A percentile compares a stretch with the other conserved stretches of the same genome.
Evolutionary conservation across 2,888 invertebrate species (phyloP).

Genomic region (Callyntrura guangdongensis): DNA sequence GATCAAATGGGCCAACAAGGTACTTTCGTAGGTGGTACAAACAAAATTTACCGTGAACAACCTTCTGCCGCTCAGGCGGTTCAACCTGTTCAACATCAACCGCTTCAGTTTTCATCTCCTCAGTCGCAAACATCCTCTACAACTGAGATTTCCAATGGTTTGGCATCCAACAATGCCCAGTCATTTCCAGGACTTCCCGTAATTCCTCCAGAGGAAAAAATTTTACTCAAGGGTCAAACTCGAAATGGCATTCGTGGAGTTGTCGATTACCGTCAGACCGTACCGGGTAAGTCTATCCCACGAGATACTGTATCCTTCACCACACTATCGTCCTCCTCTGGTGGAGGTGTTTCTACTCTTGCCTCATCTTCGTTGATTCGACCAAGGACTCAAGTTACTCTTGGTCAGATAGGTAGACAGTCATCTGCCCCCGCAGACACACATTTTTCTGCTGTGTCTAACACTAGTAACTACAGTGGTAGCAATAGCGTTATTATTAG

Average conservation of each 20-base stretch:
- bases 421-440: constrained; percentile 72
- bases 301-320: constrained; percentile 71
- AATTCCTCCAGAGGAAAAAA: constrained; percentile 75
- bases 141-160: background rate
- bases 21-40: constrained; percentile 63
- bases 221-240: constrained; percentile 70
- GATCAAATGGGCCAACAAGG: constrained; percentile 65
- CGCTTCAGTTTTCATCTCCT: constrained; percentile 52
- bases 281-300: constrained; percentile 77
- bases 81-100: constrained; percentile 67
- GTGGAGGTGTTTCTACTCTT: constrained; percentile 21
- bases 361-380: constrained; percentile 27
- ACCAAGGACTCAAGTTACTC: constrained; percentile 69
- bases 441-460: constrained; percentile 21
- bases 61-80: constrained; percentile 59
- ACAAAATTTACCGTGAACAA: constrained; percentile 73
- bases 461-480: constrained; percentile 44
- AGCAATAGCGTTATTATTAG: constrained; percentile 53
- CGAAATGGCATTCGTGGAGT: constrained; percentile 58
- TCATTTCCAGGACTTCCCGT: constrained; percentile 68
- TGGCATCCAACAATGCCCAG: background rate
- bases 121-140: constrained; percentile 31
- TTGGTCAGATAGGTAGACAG: constrained; percentile 74
- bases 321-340: constrained; percentile 61
- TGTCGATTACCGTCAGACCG: constrained; percentile 73